phyloP scores from a whole-genome alignment of 2,888 invertebrate genomes.

The Dryobotodes eremita region DNA sequence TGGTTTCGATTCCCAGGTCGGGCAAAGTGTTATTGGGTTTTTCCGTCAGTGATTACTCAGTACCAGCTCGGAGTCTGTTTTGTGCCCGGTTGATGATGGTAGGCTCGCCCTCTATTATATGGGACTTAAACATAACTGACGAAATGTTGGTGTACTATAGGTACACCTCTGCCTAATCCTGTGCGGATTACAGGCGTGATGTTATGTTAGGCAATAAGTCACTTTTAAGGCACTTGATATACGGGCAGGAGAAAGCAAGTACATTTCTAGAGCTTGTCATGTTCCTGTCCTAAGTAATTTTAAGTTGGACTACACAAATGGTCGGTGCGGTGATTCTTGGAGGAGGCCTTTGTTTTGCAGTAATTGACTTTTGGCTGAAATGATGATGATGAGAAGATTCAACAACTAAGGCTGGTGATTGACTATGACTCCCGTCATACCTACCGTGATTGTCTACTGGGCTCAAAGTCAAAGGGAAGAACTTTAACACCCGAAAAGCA shows the following conservation, averaged over 20 bases:
- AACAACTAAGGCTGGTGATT: neutral
- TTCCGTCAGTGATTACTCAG: neutral
- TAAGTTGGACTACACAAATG: neutral
- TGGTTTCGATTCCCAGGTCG: too few relatives aligned
- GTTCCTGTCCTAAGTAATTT: too few relatives aligned
- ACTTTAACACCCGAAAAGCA: neutral
- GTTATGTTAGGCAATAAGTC: too few relatives aligned
- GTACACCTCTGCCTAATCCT: too few relatives aligned
- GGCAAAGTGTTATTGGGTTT: neutral
- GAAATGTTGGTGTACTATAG: too few relatives aligned
- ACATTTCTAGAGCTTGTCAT: neutral
- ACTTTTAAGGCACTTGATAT: too few relatives aligned
- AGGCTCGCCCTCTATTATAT: neutral
- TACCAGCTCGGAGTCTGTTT: neutral
- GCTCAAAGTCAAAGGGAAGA: neutral
- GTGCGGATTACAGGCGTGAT: too few relatives aligned
- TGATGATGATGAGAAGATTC: neutral
- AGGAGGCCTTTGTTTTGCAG: neutral
- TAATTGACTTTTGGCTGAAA: neutral
- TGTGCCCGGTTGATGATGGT: neutral
- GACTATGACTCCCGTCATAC: neutral
- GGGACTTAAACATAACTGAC: neutral
- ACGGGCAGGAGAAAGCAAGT: too few relatives aligned
- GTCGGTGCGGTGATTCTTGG: too few relatives aligned
- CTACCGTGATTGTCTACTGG: neutral